phyloP scores from a whole-genome alignment of 1,140 invertebrate genomes.

The Luehdorfia chinensis region DNA sequence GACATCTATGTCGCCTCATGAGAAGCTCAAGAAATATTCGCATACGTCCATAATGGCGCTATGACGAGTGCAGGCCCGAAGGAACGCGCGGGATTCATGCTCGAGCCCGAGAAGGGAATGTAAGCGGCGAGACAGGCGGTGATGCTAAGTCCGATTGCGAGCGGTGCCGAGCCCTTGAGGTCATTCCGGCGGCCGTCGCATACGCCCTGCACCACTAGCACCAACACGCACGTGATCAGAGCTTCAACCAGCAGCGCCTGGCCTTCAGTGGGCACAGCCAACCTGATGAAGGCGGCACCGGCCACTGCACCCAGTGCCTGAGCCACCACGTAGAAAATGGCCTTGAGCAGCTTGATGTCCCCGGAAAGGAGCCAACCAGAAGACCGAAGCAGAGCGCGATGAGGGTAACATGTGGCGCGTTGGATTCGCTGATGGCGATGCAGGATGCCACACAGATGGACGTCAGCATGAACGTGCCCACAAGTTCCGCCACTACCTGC shows the following conservation, averaged over 20 bases:
- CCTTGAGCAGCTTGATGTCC: slow-evolving; percentile 86
- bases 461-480: slow-evolving; percentile 93
- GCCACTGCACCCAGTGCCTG: slow-evolving; percentile 90
- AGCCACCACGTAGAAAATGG: slow-evolving; percentile 87
- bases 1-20: too few relatives aligned
- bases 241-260: slow-evolving; percentile 91
- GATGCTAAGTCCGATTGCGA: slow-evolving; percentile 93
- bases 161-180: slow-evolving; percentile 89
- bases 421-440: slow-evolving; percentile 81
- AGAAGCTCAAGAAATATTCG: too few relatives aligned
- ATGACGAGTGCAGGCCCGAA: slow-evolving; percentile 91
- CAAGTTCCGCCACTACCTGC: slow-evolving; percentile 88
- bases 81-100: slow-evolving; percentile 93
- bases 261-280: slow-evolving; percentile 28
- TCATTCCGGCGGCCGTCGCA: slow-evolving; percentile 89
- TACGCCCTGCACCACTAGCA: slow-evolving; percentile 92
- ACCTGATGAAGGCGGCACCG: slow-evolving; percentile 82
- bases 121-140: slow-evolving; percentile 90
- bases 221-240: slow-evolving; percentile 91
- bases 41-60: too few relatives aligned
- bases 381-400: slow-evolving; percentile 94
- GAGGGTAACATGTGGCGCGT: slow-evolving; percentile 46
- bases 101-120: slow-evolving; percentile 89
- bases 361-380: slow-evolving; percentile 91
- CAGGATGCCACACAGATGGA: slow-evolving; percentile 92